These are phyloP conservation scores for Zapornia atra DNA, from an alignment of 2,113 vertebrate genomes.

Conservation along the genomic window DNA sequence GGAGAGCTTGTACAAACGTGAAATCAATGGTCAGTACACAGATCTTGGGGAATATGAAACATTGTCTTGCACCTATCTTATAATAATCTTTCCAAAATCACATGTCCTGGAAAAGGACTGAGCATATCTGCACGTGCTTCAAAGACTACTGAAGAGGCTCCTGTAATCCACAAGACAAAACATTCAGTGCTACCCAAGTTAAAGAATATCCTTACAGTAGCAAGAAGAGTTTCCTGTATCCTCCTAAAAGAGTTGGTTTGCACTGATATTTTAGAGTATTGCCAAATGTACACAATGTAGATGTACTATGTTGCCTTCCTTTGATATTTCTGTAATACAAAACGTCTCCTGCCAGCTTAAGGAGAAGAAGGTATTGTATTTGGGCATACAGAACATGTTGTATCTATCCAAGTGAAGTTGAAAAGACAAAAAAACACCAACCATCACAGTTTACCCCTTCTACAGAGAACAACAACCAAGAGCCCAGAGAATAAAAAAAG, in stretches of 20 bases:
- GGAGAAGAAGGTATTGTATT: neutral
- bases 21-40: neutral
- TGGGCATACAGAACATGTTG: neutral
- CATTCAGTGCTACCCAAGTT: neutral
- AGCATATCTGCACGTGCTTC: neutral
- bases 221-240: neutral
- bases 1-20: neutral
- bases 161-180: neutral
- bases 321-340: neutral
- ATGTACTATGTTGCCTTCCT: neutral
- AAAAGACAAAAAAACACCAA: neutral
- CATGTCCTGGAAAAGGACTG: neutral
- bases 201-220: neutral
- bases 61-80: neutral
- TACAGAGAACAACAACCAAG: slow-evolving; percentile 22
- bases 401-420: neutral
- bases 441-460: neutral
- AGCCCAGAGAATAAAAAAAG: slow-evolving; percentile 21
- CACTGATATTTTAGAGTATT: neutral
- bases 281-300: neutral
- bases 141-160: neutral
- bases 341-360: slow-evolving; percentile 61
- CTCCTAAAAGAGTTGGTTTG: neutral
- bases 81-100: neutral
- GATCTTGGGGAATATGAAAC: neutral